Percentiles rank a stretch among this genome's conserved stretches.
phyloP scores from a whole-genome alignment of 30 jellyfish, hydroid and myxozoan genomes.

The Mastigias papua region DNA sequence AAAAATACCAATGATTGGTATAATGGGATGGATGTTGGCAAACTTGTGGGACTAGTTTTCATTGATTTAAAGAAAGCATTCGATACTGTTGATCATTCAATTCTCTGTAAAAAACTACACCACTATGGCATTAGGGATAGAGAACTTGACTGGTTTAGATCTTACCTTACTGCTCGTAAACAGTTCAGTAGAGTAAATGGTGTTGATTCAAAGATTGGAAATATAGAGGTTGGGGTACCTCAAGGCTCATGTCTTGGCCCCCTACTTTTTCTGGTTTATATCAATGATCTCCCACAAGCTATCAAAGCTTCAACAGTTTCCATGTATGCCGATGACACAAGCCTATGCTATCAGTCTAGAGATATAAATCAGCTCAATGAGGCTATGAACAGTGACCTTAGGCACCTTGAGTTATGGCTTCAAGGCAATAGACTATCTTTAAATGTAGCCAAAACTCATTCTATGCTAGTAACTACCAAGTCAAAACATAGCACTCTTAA shows the following conservation, averaged over 20 bases:
- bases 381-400: not conserved
- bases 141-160: not conserved
- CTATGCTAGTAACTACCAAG: conserved; percentile 2
- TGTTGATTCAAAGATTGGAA: not conserved
- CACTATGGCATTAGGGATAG: not conserved
- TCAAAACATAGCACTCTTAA: not conserved
- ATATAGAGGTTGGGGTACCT: not conserved
- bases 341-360: too few species aligned
- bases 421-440: not conserved
- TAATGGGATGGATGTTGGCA: too few species aligned
- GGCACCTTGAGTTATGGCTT: not conserved
- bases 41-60: too few species aligned
- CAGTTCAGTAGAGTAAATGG: not conserved
- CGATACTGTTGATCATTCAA: not conserved
- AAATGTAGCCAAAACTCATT: not conserved
- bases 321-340: too few species aligned
- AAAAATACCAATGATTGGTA: too few species aligned
- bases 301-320: too few species aligned
- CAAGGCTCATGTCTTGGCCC: not conserved
- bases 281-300: not conserved
- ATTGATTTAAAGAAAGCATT: not conserved
- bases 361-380: not conserved
- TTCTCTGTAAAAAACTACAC: not conserved
- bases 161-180: not conserved
- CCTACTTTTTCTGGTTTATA: not conserved